Evolutionary conservation across 2,113 vertebrate genomes (phyloP), one percentile per base, ranked within the genome.

Genomic region (Gila orcuttii): DNA sequence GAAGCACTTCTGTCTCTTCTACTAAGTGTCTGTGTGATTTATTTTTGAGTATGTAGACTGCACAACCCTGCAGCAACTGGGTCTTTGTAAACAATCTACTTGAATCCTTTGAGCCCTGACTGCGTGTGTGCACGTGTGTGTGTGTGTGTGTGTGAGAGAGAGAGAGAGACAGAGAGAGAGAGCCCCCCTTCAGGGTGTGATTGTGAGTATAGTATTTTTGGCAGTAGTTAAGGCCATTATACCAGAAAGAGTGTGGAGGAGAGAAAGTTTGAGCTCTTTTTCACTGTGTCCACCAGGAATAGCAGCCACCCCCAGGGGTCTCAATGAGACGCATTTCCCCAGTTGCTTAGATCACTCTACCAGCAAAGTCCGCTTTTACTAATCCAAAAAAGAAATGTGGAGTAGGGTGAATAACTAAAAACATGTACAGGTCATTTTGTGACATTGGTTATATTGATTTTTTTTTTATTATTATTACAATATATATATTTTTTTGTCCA

Each of bases 171-270:
- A 76, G 6, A 75, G 2, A 50, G 15, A 52, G 47, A 23, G 3
- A 39, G 33, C 5, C 8, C 50, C 9, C 33, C 47, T 55, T 60
- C 33, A 25, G 77, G 77, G 31, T 60, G 33, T 60, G 77, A 21
- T 82, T 23, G 79, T 66, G 62, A 52, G 45, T 10, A 82, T 68
- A 62, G 76, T 79, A 79, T 71, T 85, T 79, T 59, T 85, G 78
- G 84, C 52, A 39, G 77, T 64, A 71, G 33, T 57, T 73, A 71
- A 73, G 64, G 52, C 68, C 84, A 86, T 73, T 79, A 86, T 79
- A 45, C 28, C 36, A 80, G 64, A 19, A 21, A 59, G 74, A n/a
- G 73, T 60, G 83, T 42, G 47, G 28, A 17, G n/a, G 74, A 77
- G 74, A 81, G 68, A 81, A 45, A 74, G 33, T 45, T 25, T 7